Conservation (phyloP, 2,888 invertebrate genomes). For the Netelia virgata region DNA sequence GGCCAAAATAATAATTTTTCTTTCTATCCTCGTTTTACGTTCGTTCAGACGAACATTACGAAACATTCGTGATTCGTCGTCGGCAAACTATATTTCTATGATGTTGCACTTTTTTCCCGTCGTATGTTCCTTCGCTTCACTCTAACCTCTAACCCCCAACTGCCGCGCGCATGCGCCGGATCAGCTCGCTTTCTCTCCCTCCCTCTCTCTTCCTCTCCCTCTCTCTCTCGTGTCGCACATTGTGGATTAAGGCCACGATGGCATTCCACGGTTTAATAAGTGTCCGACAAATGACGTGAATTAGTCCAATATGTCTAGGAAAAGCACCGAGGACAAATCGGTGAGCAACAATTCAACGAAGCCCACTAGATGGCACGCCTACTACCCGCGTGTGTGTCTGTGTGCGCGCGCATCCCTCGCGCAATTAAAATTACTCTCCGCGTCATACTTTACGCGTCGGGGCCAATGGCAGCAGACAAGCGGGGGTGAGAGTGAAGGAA, state of each 20-base stretch:
- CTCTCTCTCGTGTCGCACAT: constrained; percentile 14
- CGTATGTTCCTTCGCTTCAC: neutral
- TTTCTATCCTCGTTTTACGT: neutral
- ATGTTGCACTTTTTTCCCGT: neutral
- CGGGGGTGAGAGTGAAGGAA: constrained; percentile 18
- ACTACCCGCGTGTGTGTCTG: neutral
- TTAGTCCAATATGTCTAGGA: constrained; percentile 81
- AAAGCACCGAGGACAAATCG: constrained; percentile 66
- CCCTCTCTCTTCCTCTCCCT: neutral
- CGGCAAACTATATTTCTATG: neutral
- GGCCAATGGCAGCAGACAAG: constrained; percentile 40
- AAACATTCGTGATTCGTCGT: neutral
- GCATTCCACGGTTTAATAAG: constrained; percentile 82
- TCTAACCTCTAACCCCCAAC: neutral
- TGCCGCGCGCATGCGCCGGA: constrained; percentile 26
- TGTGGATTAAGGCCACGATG: constrained; percentile 76
- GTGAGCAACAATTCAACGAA: constrained; percentile 79
- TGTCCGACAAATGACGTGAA: constrained; percentile 82
- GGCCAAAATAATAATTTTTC: neutral
- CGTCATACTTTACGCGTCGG: constrained; percentile 79
- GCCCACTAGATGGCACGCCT: constrained; percentile 46
- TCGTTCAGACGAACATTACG: neutral
- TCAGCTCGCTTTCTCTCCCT: constrained; percentile 29
- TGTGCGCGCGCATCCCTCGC: constrained; percentile 71
- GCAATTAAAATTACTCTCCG: constrained; percentile 82